Base-by-base conservation (phyloP, 2,113 vertebrate species). In the Spheniscus mendiculus region DNA sequence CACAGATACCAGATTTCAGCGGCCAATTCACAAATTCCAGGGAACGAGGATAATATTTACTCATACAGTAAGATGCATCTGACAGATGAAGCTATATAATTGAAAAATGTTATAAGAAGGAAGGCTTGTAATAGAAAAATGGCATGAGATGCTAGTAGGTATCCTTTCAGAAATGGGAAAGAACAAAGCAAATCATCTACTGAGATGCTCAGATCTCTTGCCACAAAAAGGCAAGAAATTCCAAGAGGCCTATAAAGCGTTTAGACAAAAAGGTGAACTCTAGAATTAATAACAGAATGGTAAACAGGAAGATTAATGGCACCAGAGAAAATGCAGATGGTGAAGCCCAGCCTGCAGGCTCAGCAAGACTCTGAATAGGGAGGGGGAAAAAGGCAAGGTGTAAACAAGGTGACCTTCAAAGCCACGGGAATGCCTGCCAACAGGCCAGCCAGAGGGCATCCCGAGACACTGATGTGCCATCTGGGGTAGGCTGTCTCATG, bases 301-400 rank as follows among this genome's bases (percentile, higher is more conserved):
- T 95, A 97, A 97, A 97, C 95, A 96, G 86, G 89, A 97, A 97
- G 90, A 87, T 93, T 97, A 92, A 94, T 96, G 80, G 82, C 91
- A 97, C 66, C 69, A 95, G 93, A 98, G 94, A 96, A 97, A 97
- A 97, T 98, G 96, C 97, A 97, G 97, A 97, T 97, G 96, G 97
- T 83, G 81, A 94, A 96, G 90, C 87, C 80, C 92, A 96, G 97
- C 91, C 96, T 96, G 94, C 96, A 96, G 96, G 95, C 96, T 98
- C 97, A 97, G 96, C 96, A 97, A 96, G 94, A 95, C 87, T 94
- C 87, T 69, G 86, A 83, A 78, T 7, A 49, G 55, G 80, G 82
- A 95, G 91, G 84, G 62, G 71, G 14, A 0, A 36, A 71, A 95
- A 40, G 77, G 70, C 80, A 82, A 93, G 56, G 86, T 97, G n/a